Conservation (phyloP, 2,113 vertebrate species). For the Pseudolaguvia tuberculata region DNA sequence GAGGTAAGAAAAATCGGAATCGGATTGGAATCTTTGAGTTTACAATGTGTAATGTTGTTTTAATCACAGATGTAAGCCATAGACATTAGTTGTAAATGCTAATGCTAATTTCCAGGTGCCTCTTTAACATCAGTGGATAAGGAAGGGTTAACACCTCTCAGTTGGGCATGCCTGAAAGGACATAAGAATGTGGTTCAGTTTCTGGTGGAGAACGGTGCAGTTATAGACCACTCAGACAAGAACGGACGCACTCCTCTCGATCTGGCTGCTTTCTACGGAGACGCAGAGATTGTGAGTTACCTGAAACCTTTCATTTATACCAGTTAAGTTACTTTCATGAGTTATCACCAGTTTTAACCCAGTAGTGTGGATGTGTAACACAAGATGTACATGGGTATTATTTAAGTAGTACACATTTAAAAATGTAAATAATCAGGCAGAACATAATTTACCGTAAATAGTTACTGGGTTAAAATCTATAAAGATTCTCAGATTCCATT, state of each 20-base stretch:
- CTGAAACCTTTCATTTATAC: background rate
- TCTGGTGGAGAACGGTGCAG: constrained; percentile 86
- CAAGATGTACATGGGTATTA: background rate
- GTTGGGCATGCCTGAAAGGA: constrained; percentile 97
- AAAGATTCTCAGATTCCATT: background rate
- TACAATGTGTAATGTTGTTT: background rate
- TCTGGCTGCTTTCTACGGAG: constrained; percentile 93
- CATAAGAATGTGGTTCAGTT: constrained; percentile 87
- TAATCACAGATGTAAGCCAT: background rate
- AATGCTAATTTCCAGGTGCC: constrained; percentile 73
- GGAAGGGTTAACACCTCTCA: constrained; percentile 89
- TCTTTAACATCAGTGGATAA: constrained; percentile 86
- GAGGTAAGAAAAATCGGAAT: background rate
- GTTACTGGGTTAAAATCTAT: background rate
- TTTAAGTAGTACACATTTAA: too few relatives aligned
- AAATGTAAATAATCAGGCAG: too few relatives aligned
- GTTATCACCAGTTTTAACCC: background rate
- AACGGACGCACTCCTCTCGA: constrained; percentile 93
- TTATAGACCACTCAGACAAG: constrained; percentile 91
- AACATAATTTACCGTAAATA: background rate
- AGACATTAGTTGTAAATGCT: background rate
- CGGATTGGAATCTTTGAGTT: background rate
- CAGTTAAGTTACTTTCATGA: background rate
- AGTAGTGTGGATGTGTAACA: background rate
- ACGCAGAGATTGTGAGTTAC: constrained; percentile 85